A percentile compares a stretch with the other conserved stretches of the same genome.
phyloP scores from a whole-genome alignment of 2,113 vertebrate species.

The Aramus guarauna region DNA sequence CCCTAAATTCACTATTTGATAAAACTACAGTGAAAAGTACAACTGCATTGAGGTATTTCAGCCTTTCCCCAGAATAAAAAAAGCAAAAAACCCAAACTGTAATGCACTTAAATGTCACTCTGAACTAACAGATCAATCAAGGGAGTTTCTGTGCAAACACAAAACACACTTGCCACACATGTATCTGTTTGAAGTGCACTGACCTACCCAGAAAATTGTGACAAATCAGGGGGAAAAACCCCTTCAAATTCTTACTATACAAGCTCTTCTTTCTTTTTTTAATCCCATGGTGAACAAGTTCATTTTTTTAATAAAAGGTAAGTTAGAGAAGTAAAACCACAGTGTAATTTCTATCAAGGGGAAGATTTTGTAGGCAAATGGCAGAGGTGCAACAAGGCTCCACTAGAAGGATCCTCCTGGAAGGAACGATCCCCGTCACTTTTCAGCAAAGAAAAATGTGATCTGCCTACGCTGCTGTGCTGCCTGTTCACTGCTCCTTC shows the following conservation, averaged over 20 bases:
- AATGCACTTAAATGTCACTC: background rate
- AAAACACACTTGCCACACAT: background rate
- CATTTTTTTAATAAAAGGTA: background rate
- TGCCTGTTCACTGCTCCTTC: background rate
- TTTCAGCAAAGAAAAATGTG: background rate
- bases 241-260: background rate
- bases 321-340: background rate
- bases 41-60: background rate
- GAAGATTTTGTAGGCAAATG: background rate
- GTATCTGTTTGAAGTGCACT: background rate
- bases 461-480: background rate
- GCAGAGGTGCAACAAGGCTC: background rate
- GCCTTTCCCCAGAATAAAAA: background rate
- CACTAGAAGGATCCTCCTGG: background rate
- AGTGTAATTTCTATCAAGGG: background rate
- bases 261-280: background rate
- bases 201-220: background rate
- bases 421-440: background rate
- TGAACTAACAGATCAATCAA: background rate
- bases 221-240: accelerated
- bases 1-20: background rate
- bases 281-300: background rate
- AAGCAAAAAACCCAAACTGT: background rate
- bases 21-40: background rate
- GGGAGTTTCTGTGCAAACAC: background rate